phyloP scores from a whole-genome alignment of 2,888 invertebrate genomes.

The Baccha elongata region DNA sequence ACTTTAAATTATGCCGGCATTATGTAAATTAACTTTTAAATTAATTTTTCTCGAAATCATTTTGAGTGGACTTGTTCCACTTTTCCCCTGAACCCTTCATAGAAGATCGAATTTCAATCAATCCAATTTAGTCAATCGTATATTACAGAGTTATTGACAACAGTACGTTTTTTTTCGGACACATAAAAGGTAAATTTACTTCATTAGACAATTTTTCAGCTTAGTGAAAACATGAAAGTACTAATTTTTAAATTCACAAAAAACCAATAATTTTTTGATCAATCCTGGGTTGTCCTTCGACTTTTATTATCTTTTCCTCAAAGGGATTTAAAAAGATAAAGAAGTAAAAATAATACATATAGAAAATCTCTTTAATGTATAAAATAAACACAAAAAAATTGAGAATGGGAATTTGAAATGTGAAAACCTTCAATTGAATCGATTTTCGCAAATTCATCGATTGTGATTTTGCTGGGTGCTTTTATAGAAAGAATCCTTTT shows the following conservation, averaged over 20 bases:
- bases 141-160: too few species aligned
- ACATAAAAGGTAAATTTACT: too few species aligned
- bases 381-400: neutral
- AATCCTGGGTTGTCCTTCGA: neutral
- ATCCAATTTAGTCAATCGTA: too few species aligned
- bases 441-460: conserved; percentile 45
- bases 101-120: too few species aligned
- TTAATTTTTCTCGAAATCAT: too few species aligned
- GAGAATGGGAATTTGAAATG: neutral
- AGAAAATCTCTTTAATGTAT: neutral
- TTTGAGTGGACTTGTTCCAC: too few species aligned
- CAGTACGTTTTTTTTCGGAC: too few species aligned
- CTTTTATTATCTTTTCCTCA: neutral
- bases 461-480: conserved; percentile 33
- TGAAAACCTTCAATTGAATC: conserved; percentile 38
- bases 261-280: neutral
- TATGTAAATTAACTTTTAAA: too few species aligned
- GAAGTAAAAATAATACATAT: conserved; percentile 7
- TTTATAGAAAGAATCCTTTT: conserved; percentile 23
- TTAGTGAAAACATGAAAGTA: too few species aligned
- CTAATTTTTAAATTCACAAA: neutral
- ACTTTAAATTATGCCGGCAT: too few species aligned
- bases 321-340: neutral
- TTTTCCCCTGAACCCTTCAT: too few species aligned
- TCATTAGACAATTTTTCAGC: too few species aligned